These are phyloP conservation scores for Melanotaenia parkinsoni DNA, from an alignment of 2,797 vertebrate species.

Conservation along the genomic window DNA sequence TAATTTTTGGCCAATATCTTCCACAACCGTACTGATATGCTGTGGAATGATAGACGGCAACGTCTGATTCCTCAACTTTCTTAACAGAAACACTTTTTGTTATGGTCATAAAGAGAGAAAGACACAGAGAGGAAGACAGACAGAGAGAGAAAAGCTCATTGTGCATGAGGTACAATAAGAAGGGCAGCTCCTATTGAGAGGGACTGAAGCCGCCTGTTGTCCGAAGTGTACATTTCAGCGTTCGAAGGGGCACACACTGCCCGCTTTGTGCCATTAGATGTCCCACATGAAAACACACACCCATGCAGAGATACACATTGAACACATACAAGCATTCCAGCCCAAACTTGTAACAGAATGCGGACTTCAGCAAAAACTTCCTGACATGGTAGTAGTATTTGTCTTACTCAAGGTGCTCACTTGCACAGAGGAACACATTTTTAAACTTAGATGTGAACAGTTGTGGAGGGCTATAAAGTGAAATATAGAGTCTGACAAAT, in stretches of 20 bases:
- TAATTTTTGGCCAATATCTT: no score
- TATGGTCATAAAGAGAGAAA: conserved; percentile 70
- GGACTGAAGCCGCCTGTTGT: conserved; percentile 84
- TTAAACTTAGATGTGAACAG: conserved; percentile 21
- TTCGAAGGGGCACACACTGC: conserved; percentile 78
- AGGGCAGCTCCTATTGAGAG: conserved; percentile 86
- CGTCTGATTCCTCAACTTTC: conserved; percentile 39
- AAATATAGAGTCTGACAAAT: conserved; percentile 64
- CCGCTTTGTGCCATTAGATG: conserved; percentile 80
- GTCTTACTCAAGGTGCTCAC: conserved; percentile 26
- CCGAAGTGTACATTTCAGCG: conserved; percentile 82
- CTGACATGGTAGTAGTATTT: background rate
- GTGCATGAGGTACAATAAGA: conserved; percentile 88
- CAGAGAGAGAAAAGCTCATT: conserved; percentile 84
- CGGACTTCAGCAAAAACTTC: conserved; percentile 33
- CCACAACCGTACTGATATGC: background rate
- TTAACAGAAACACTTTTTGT: conserved; percentile 68
- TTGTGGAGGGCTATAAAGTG: conserved; percentile 31
- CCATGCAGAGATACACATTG: conserved; percentile 56
- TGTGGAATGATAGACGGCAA: conserved; percentile 39
- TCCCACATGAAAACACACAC: conserved; percentile 73
- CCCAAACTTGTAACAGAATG: conserved; percentile 47
- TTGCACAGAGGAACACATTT: conserved; percentile 30
- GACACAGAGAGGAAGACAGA: conserved; percentile 54
- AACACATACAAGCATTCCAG: conserved; percentile 53